These are phyloP conservation scores for Nycticryphes semicollaris DNA, from an alignment of 2,113 vertebrate genomes.

Conservation along the genomic window DNA sequence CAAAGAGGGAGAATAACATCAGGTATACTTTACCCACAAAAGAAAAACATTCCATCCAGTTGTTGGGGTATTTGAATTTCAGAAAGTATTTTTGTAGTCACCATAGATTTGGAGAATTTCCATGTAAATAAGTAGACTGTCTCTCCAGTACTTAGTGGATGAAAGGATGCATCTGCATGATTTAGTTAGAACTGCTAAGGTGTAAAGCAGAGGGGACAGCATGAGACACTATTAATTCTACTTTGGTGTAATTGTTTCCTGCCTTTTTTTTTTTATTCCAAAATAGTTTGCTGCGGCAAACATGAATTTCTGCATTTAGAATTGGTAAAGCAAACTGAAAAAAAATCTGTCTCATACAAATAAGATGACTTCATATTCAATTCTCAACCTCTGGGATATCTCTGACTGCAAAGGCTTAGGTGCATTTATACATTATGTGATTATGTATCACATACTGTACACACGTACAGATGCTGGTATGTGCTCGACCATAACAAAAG, in stretches of 20 bases:
- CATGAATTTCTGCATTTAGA: background rate
- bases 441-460: background rate
- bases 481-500: slow-evolving; percentile 68
- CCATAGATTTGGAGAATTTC: background rate
- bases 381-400: background rate
- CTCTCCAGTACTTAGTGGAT: background rate
- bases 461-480: slow-evolving; percentile 13
- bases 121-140: background rate
- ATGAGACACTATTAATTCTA: background rate
- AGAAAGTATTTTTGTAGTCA: background rate
- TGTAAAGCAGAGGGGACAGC: slow-evolving; percentile 11
- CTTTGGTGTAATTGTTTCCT: background rate
- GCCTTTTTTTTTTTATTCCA: background rate
- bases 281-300: background rate
- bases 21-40: background rate
- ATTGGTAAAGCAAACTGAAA: background rate
- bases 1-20: background rate
- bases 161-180: background rate
- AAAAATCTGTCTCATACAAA: slow-evolving; percentile 6
- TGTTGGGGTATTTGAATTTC: background rate
- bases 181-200: background rate
- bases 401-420: slow-evolving; percentile 1
- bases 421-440: background rate
- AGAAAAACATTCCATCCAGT: background rate
- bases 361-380: background rate